A percentile compares a stretch with the other conserved stretches of the same genome.
These are phyloP conservation scores for Amblyteles armatorius DNA, from an alignment of 2,888 invertebrate species.

Conservation along the genomic window DNA sequence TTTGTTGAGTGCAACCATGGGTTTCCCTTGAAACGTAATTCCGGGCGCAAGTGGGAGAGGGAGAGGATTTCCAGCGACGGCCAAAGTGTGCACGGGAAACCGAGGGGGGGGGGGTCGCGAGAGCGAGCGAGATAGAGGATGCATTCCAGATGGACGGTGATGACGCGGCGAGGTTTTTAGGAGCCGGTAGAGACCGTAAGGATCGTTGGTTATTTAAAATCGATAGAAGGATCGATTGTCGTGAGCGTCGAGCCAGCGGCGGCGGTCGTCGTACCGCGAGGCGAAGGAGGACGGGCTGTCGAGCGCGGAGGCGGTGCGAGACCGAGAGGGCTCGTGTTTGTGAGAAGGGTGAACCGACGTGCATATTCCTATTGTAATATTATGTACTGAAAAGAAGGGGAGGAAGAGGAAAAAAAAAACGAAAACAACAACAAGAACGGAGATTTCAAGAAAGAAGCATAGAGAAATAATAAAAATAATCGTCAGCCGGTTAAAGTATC, in stretches of 20 bases:
- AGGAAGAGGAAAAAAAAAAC: background rate
- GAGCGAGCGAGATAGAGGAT: constrained; percentile 72
- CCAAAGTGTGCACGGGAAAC: constrained; percentile 24
- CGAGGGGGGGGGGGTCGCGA: constrained; percentile 30
- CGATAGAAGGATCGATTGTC: constrained; percentile 50
- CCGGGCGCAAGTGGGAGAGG: constrained; percentile 28
- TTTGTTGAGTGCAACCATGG: constrained; percentile 59
- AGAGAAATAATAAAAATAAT: background rate
- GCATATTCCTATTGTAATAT: constrained; percentile 34
- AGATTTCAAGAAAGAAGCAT: constrained; percentile 9
- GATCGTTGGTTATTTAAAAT: constrained; percentile 56
- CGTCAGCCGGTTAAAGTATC: constrained; percentile 40
- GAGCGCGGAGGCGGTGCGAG: constrained; percentile 23
- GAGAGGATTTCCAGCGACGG: constrained; percentile 29
- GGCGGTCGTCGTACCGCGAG: constrained; percentile 38
- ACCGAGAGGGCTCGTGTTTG: constrained; percentile 31
- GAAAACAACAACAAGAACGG: background rate
- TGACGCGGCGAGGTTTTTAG: constrained; percentile 75
- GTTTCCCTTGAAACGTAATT: constrained; percentile 52
- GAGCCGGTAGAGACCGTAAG: constrained; percentile 57
- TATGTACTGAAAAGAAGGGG: constrained; percentile 6
- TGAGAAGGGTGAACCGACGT: constrained; percentile 43
- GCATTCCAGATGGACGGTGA: constrained; percentile 79
- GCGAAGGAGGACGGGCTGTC: constrained; percentile 40
- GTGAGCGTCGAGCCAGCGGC: constrained; percentile 39